Evolutionary conservation across 2,797 vertebrate genomes (phyloP).

Genomic region (Ambastaia sidthimunki): DNA sequence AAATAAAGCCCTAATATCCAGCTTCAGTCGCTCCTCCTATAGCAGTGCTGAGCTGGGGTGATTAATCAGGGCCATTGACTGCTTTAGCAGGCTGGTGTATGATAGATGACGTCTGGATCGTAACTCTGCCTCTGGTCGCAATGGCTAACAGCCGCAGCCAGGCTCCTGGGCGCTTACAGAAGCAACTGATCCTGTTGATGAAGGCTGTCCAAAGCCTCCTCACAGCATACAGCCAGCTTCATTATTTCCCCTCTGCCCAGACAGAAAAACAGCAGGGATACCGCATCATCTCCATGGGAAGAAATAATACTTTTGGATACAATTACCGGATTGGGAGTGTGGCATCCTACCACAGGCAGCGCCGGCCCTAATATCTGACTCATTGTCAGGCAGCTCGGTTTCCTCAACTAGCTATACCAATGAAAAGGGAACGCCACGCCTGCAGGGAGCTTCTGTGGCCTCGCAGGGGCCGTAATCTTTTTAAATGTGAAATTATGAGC

Average conservation of each 20-base stretch:
- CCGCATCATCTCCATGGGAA: constrained; percentile 41
- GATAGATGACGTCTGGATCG: constrained; percentile 45
- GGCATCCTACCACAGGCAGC: constrained; percentile 48
- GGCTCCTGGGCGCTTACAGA: constrained; percentile 35
- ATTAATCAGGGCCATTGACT: constrained; percentile 57
- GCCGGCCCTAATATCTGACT: constrained; percentile 38
- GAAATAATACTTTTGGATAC: constrained; percentile 49
- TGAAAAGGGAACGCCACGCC: constrained; percentile 18
- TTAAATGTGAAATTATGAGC: constrained; percentile 59
- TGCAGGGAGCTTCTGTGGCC: constrained; percentile 43
- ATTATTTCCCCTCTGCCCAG: constrained; percentile 43
- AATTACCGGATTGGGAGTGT: constrained; percentile 40
- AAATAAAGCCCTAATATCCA: constrained; percentile 39
- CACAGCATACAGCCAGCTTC: constrained; percentile 51
- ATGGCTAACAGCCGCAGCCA: constrained; percentile 36
- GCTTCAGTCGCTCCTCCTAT: constrained; percentile 43
- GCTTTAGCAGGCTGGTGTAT: constrained; percentile 49
- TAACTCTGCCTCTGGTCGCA: constrained; percentile 47
- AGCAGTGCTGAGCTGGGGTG: constrained; percentile 35
- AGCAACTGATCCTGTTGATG: constrained; percentile 42
- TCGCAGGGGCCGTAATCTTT: constrained; percentile 46
- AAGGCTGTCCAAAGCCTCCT: constrained; percentile 33
- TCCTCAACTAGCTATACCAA: not conserved
- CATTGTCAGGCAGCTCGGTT: constrained; percentile 46
- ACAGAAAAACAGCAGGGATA: constrained; percentile 50